Evolutionary conservation across 2,797 vertebrate genomes (phyloP).

Genomic region (Staurois parvus): DNA sequence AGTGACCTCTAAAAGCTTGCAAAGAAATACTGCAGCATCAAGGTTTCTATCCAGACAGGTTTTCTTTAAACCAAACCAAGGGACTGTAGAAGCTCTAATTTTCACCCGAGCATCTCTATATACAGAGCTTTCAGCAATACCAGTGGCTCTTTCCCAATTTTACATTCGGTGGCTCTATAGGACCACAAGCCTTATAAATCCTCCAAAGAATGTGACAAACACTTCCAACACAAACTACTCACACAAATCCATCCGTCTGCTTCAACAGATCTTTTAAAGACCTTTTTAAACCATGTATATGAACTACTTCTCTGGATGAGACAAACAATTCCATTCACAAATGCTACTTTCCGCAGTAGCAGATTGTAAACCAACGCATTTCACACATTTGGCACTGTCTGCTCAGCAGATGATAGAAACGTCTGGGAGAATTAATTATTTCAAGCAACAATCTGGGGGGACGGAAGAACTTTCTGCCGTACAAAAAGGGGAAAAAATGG

Average conservation of each 20-base stretch:
- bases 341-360: neutral
- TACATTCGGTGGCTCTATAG: too few relatives aligned
- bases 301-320: neutral
- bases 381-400: slow-evolving; percentile 36
- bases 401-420: slow-evolving; percentile 20
- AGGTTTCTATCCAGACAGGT: too few relatives aligned
- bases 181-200: neutral
- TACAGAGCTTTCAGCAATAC: too few relatives aligned
- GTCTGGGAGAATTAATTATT: slow-evolving; percentile 36
- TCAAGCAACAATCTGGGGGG: slow-evolving; percentile 15
- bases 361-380: slow-evolving; percentile 50
- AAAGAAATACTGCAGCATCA: too few relatives aligned
- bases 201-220: neutral
- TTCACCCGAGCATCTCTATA: too few relatives aligned
- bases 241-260: neutral
- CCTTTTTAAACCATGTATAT: neutral
- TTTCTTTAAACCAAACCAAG: too few relatives aligned
- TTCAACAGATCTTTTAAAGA: neutral
- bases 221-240: neutral
- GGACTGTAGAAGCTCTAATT: too few relatives aligned
- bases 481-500: neutral
- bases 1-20: too few relatives aligned
- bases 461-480: neutral
- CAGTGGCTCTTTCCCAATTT: too few relatives aligned
- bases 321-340: neutral